Conservation (phyloP, 2,113 vertebrate species). For the Neolamprologus sp. region DNA sequence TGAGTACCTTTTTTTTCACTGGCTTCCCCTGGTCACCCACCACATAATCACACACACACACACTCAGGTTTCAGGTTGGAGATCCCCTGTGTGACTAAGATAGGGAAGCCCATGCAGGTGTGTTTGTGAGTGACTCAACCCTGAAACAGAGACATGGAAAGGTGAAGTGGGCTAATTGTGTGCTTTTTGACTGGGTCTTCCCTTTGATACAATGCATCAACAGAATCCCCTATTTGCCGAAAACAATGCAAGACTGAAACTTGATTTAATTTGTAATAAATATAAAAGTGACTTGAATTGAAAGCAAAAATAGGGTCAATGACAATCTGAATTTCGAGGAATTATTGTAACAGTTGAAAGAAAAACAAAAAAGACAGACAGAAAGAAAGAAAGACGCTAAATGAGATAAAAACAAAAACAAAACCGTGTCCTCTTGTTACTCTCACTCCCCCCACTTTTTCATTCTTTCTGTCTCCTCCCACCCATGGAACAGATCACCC, state of each 20-base stretch:
- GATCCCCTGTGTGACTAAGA: slow-evolving; percentile 65
- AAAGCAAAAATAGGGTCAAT: neutral
- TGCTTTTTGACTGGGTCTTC: slow-evolving; percentile 50
- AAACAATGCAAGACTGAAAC: neutral
- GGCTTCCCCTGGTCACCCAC: slow-evolving; percentile 63
- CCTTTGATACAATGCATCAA: slow-evolving; percentile 36
- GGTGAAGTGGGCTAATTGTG: slow-evolving; percentile 45
- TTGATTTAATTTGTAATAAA: neutral
- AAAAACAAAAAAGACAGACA: neutral
- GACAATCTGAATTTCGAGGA: neutral
- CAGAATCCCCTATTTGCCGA: slow-evolving; percentile 53
- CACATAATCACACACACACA: neutral
- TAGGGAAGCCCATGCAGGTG: slow-evolving; percentile 66
- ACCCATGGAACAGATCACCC: slow-evolving; percentile 38
- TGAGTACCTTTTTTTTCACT: neutral
- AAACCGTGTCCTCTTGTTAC: neutral
- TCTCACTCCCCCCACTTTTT: neutral
- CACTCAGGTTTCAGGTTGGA: slow-evolving; percentile 45
- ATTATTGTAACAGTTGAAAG: neutral
- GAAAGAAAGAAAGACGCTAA: neutral
- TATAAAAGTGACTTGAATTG: neutral
- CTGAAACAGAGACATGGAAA: slow-evolving; percentile 57
- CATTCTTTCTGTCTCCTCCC: slow-evolving; percentile 3
- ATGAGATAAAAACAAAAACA: neutral
- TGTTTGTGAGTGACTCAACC: slow-evolving; percentile 39